A percentile compares a stretch with the other conserved stretches of the same genome.
Evolutionary conservation across 2,113 vertebrate genomes (phyloP).

Genomic region (Antechinus flavipes): DNA sequence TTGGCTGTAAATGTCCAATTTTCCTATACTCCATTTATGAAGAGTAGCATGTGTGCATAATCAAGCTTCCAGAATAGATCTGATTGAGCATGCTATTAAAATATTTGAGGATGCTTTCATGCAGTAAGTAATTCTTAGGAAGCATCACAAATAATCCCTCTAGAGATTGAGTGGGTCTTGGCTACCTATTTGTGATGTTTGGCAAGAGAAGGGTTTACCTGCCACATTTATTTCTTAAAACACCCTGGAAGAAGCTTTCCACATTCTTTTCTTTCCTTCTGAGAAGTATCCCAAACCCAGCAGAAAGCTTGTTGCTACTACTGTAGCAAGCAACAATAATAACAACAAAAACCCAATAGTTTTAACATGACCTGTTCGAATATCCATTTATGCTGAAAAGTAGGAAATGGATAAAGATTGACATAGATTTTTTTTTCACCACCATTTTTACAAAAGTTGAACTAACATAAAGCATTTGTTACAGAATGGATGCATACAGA

Average conservation of each 20-base stretch:
- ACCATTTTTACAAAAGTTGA: not conserved
- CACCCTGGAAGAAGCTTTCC: not conserved
- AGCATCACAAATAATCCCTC: slow-evolving; percentile 14
- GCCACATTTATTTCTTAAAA: not conserved
- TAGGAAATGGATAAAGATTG: not conserved
- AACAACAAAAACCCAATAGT: not conserved
- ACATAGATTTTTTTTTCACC: not conserved
- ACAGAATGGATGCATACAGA: not conserved
- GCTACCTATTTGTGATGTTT: slow-evolving; percentile 43
- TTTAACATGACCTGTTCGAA: not conserved
- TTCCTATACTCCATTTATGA: slow-evolving; percentile 4
- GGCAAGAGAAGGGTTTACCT: not conserved
- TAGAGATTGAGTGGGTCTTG: not conserved
- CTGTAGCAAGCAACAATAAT: not conserved
- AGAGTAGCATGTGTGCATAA: slow-evolving; percentile 57
- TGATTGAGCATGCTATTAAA: slow-evolving; percentile 48
- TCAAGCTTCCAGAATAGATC: slow-evolving; percentile 41
- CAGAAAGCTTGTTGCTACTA: not conserved
- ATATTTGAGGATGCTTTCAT: slow-evolving; percentile 46
- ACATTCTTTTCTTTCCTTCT: not conserved
- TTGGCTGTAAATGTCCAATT: slow-evolving; percentile 45
- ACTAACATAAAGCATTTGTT: not conserved
- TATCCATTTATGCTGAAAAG: not conserved
- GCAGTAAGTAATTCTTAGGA: slow-evolving; percentile 46
- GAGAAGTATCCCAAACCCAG: not conserved